Evolutionary conservation across 2,888 invertebrate genomes (phyloP), one percentile per base, ranked within the genome.

Genomic region (Drosophila mayaguana): DNA sequence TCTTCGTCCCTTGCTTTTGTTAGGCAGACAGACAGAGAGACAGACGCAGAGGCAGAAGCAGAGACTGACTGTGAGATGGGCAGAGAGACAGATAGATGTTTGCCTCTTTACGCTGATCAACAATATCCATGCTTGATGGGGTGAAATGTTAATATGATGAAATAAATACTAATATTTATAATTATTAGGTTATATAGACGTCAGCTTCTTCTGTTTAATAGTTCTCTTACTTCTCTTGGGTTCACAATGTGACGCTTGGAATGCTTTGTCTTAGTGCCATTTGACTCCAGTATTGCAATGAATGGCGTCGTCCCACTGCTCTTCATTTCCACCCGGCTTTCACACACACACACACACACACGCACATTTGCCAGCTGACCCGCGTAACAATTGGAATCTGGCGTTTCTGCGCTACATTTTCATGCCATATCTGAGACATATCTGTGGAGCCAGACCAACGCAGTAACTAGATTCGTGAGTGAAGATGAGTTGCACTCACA

Each of bases 311-410:
- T 14, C 43, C 18, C 56, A 16, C 20, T 3, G 12, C n/a, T 11
- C n/a, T 18, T 18, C 14, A 55, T 25, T 20, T 4, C 28, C 11
- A 14, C 11, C 12, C n/a, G 3, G 32, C 48, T 12, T 18, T 12
- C 20, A 28, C 12, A 38, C 6, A 38, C 2, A 38, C 11, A 32
- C 59, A 59, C 55, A 16, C 16, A n/a, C 2, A 32, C 14, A 32
- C 59, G 55, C 55, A 55, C 59, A 56, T 54, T 59, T 66, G 72
- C 51, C 28, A 60, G 63, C 53, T 72, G 78, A 76, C 78, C 76
- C 68, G 77, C 63, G 63, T 65, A 63, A 68, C 63, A 61, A 78
- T 66, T 63, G 79, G 75, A 78, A 77, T 78, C 69, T 78, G 77
- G 65, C 62, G 75, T 77, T 70, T 75, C 76, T 75, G 32, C 46